Evolutionary conservation across 92 coral and sea anemone genomes (phyloP).

Genomic region (Umimayanthus chanpuru): DNA sequence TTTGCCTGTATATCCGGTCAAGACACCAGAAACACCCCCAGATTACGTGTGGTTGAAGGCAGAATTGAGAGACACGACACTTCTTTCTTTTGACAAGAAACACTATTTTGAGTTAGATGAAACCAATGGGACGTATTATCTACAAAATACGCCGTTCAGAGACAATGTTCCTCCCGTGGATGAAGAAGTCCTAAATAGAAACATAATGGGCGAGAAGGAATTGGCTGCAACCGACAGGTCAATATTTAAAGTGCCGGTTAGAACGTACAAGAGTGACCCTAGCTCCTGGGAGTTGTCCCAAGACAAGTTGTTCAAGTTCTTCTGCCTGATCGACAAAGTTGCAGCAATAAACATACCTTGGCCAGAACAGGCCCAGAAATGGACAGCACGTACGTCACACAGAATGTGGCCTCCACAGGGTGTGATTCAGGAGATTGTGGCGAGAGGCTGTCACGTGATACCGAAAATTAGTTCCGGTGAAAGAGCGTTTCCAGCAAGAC

Average conservation of each 20-base stretch:
- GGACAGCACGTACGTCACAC: constrained; percentile 41
- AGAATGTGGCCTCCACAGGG: constrained; percentile 50
- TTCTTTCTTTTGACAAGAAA: constrained; percentile 32
- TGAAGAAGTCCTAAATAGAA: constrained; percentile 45
- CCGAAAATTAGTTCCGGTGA: constrained; percentile 52
- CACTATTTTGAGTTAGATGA: constrained; percentile 44
- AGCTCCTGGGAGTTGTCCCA: constrained; percentile 10
- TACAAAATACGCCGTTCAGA: constrained; percentile 49
- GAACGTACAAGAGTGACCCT: constrained; percentile 48
- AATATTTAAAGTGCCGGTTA: constrained; percentile 45
- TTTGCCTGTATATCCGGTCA: constrained; percentile 42
- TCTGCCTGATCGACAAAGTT: constrained; percentile 58
- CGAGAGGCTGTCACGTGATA: constrained; percentile 55
- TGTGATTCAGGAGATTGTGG: constrained; percentile 43
- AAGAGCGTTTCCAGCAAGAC: constrained; percentile 39
- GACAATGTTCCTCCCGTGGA: constrained; percentile 44
- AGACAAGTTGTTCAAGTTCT: constrained; percentile 36
- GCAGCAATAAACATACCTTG: constrained; percentile 55
- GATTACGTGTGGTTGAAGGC: constrained; percentile 38
- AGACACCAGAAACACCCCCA: constrained; percentile 34
- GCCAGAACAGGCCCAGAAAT: constrained; percentile 42
- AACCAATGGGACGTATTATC: constrained; percentile 43
- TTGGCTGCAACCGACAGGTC: constrained; percentile 1
- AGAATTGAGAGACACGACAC: constrained; percentile 28
- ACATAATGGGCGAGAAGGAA: constrained; percentile 56